Conservation (phyloP, 1,140 invertebrate genomes). For the Argopecten irradians region DNA sequence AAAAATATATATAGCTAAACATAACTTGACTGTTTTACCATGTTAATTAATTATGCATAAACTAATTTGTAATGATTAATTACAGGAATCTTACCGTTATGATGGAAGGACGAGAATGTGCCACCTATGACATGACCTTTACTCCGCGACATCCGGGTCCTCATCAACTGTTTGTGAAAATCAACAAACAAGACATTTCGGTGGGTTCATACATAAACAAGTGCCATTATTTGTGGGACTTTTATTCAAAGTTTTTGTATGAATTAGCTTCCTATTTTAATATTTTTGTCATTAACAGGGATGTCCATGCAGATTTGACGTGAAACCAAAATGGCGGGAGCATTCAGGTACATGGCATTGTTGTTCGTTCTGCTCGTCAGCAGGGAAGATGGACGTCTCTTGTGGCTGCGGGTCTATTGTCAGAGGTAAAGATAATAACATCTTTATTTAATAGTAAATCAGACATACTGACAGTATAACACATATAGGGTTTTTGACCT, state of each 20-base stretch:
- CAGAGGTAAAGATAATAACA: no score
- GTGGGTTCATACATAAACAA: not conserved
- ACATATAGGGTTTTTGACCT: no score
- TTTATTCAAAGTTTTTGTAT: no score
- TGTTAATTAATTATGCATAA: not conserved
- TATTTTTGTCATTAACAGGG: not conserved
- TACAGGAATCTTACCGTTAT: not conserved
- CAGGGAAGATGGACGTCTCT: not conserved
- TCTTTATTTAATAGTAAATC: no score
- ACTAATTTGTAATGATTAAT: not conserved
- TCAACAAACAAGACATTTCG: not conserved
- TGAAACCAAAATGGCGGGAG: slow-evolving; percentile 5
- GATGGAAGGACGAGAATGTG: not conserved
- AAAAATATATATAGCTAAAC: not conserved
- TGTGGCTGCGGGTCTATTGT: not conserved
- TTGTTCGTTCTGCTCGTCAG: not conserved
- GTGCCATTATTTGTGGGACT: no score
- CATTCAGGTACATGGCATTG: not conserved
- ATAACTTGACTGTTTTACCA: not conserved
- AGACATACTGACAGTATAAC: no score
- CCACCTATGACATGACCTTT: not conserved
- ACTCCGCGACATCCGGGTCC: not conserved
- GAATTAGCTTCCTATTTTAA: no score
- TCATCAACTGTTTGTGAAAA: not conserved
- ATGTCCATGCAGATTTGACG: not conserved